A percentile compares a stretch with the other conserved stretches of the same genome.
Evolutionary conservation across 2,797 vertebrate species (phyloP).

Genomic region (Enteromius unitaeniatus): DNA sequence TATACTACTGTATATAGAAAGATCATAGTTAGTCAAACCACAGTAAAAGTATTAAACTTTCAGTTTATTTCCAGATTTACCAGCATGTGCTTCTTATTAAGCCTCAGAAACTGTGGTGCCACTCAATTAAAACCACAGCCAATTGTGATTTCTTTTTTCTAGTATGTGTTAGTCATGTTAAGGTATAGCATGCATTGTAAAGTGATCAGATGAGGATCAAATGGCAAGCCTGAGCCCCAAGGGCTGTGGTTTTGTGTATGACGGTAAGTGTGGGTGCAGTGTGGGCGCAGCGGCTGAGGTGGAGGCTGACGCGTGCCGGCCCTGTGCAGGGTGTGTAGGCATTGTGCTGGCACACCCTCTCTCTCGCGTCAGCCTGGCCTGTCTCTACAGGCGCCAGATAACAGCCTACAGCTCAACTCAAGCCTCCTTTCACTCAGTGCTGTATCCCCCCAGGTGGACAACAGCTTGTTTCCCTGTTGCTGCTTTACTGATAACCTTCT

Average conservation of each 20-base stretch:
- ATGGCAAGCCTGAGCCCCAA: slow-evolving; percentile 1
- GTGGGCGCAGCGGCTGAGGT: slow-evolving; percentile 47
- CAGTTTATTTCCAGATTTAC: slow-evolving; percentile 12
- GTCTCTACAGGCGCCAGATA: slow-evolving; percentile 56
- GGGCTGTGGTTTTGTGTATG: slow-evolving; percentile 18
- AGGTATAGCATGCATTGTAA: not conserved
- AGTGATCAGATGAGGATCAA: slow-evolving; percentile 5
- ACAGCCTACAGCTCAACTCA: slow-evolving; percentile 41
- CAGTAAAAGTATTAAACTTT: slow-evolving; percentile 38
- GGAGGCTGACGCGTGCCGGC: slow-evolving; percentile 52
- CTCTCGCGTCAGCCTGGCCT: slow-evolving; percentile 46
- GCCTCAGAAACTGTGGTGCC: slow-evolving; percentile 3
- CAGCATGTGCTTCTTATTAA: slow-evolving; percentile 53
- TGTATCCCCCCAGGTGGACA: slow-evolving; percentile 12
- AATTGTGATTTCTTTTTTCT: not conserved
- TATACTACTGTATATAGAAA: not conserved
- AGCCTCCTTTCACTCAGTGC: slow-evolving; percentile 11
- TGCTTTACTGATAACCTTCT: slow-evolving; percentile 32
- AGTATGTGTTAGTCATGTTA: not conserved
- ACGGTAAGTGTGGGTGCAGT: slow-evolving; percentile 31
- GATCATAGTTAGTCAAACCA: slow-evolving; percentile 27
- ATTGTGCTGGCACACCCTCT: slow-evolving; percentile 45
- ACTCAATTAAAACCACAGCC: slow-evolving; percentile 20
- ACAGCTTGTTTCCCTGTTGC: not conserved
- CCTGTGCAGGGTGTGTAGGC: slow-evolving; percentile 51